Evolutionary conservation across 2,113 vertebrate species (phyloP), one percentile per base, ranked within the genome.

Genomic region (Cynopterus brachyotis): DNA sequence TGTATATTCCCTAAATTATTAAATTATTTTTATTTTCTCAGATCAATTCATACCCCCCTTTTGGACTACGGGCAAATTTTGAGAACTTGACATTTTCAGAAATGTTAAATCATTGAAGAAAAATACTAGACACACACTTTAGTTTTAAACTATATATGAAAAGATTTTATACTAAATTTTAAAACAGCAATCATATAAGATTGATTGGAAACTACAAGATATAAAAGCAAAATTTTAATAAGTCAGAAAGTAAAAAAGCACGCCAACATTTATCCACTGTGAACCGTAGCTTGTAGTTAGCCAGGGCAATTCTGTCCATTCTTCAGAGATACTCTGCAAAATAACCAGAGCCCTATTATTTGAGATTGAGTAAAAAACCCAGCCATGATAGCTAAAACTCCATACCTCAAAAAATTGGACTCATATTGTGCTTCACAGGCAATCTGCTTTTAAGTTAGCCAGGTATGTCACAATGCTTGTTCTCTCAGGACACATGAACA

Each of bases 321-420:
- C 98, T 98, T 98, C 98, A 98, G 98, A 98, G 98, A 97, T 96
- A 98, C 98, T 99, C 98, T 98, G 98, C 98, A 98, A 98, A 99
- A 98, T 98, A 98, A 98, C 98, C 98, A 98, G 98, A 99, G 98
- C 98, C 98, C 98, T 98, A 98, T 98, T 98, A 98, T 98, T 98
- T 96, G 98, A 98, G 98, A 98, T 98, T 97, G 98, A 98, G 98
- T 98, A 93, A 98, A 98, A 94, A 97, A 98, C 97, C 98, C 98
- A 98, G 97, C 97, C 98, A 98, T 94, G 96, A 98, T 96, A 98
- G 98, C 98, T 98, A 98, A 98, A 97, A 97, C 98, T 98, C 98
- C 98, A 88, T 98, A 97, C 53, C 82, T 95, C 97, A 97, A 97
- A 97, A 73, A 87, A 95, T 83, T 94, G 82, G 47, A 97, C 98